A percentile compares a stretch with the other conserved stretches of the same genome.
These are phyloP conservation scores for Erethizon dorsatum DNA, from an alignment of 2,797 vertebrate species.

Conservation along the genomic window DNA sequence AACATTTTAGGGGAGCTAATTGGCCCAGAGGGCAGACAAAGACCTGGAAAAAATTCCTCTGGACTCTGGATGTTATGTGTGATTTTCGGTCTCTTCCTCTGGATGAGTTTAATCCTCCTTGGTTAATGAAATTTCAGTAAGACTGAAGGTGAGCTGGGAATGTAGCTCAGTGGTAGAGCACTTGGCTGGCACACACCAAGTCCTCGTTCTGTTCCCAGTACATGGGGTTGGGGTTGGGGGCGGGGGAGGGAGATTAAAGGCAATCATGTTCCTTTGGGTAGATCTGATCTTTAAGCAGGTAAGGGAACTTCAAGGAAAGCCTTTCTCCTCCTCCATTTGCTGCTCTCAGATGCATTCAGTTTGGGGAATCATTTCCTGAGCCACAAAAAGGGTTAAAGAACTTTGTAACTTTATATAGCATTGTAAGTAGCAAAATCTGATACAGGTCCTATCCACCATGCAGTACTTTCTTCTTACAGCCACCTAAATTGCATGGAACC, in stretches of 20 bases:
- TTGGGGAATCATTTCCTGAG: neutral
- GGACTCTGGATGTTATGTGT: neutral
- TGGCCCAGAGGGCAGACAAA: no score
- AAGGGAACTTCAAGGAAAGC: neutral
- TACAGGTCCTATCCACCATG: neutral
- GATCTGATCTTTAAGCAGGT: neutral
- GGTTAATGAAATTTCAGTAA: neutral
- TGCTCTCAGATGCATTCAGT: neutral
- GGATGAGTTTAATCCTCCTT: neutral
- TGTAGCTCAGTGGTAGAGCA: neutral
- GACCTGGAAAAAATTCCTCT: neutral
- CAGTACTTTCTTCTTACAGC: neutral
- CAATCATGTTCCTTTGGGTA: neutral
- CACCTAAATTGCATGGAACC: rapidly evolving
- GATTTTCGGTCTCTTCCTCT: neutral
- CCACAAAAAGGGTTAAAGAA: slow-evolving; percentile 22
- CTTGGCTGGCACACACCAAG: neutral
- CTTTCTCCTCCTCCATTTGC: neutral
- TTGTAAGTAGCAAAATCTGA: neutral
- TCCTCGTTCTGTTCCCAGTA: neutral
- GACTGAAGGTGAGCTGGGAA: neutral
- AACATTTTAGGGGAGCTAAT: neutral
- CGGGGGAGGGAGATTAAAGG: no score
- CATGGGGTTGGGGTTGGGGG: neutral
- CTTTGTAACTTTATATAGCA: slow-evolving; percentile 51